Percentiles rank a stretch among this genome's conserved stretches.
Evolutionary conservation across 2,113 vertebrate genomes (phyloP).

Genomic region (Heterocephalus glaber): DNA sequence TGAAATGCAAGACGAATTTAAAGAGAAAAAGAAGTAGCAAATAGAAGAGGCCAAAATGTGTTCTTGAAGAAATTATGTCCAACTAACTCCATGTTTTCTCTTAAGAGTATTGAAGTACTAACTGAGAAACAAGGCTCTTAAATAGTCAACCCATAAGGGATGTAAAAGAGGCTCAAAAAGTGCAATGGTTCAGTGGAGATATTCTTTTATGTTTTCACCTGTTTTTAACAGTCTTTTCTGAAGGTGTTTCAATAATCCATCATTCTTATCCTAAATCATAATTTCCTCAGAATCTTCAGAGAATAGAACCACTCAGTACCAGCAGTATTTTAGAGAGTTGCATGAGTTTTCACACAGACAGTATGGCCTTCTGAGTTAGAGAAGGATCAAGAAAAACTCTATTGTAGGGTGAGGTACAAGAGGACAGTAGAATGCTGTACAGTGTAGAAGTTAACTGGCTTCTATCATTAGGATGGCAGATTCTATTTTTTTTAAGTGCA

Average conservation of each 20-base stretch:
- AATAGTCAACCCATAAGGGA: neutral
- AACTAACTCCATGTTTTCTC: neutral
- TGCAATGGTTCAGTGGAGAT: neutral
- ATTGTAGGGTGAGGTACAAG: neutral
- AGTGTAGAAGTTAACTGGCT: neutral
- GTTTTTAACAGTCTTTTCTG: neutral
- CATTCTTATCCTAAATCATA: neutral
- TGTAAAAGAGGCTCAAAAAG: neutral
- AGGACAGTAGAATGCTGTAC: neutral
- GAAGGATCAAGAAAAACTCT: neutral
- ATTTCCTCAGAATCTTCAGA: constrained; percentile 5
- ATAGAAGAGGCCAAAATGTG: neutral
- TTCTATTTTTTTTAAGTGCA: neutral
- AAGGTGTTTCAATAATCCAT: neutral
- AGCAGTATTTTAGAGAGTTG: neutral
- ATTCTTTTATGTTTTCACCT: neutral
- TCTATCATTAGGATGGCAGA: neutral
- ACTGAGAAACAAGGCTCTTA: constrained; percentile 32
- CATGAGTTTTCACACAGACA: neutral
- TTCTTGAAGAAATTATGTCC: neutral
- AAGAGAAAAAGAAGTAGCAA: constrained; percentile 36
- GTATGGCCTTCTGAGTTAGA: neutral
- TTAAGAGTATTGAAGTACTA: neutral
- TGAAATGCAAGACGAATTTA: constrained; percentile 10
- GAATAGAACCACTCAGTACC: neutral